Base-by-base conservation (phyloP, 64 coral and sea anemone genomes). In the Pocillopora damicornis region DNA sequence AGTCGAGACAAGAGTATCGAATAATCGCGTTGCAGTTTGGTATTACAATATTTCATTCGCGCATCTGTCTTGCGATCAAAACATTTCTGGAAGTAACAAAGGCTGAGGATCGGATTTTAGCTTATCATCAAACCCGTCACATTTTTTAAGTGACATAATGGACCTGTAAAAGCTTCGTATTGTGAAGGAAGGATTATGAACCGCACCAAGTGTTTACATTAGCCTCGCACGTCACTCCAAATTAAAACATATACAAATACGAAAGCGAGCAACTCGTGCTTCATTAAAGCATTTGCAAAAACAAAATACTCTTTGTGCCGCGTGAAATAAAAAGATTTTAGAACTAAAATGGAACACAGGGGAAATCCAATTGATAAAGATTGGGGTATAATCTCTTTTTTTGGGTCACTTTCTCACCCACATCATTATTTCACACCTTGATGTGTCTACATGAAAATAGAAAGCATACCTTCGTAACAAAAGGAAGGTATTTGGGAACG, bases 191-290 rank as follows among this genome's bases (percentile, higher is more conserved):
- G 63, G 81, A 85, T 85, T 85, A 85, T 15, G 45, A 85, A 37
- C 64, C 65, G 45, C 81, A 73, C 63, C 37, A 72, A 20, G 20
- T 85, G 81, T 85, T 85, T 85, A 85, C 81, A 85, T 85, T 72
- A 66, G 37, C 22, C 35, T 42, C 63, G 13, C 37, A 11, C 81
- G 81, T n/a, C 63, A 58, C 65, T 85, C 63, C 37, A 85, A 85
- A 71, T 58, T 71, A 22, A 85, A 85, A 85, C 79, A 63, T 37
- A 18, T 34, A 83, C 58, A 20, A 65, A 37, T 62, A 81, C 20
- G 79, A 83, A 85, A 58, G 17, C 11, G 22, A 35, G 23, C 15
- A 35, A 7, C 26, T n/a, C n/a, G 59, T 14, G 30, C 63, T 36
- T 81, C 26, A 81, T 63, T 63, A 26, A 12, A 58, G 65, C 36